Percentiles rank a stretch among this genome's conserved stretches.
Conservation (phyloP, 1,140 invertebrate genomes). For the Ganaspis sp. region DNA sequence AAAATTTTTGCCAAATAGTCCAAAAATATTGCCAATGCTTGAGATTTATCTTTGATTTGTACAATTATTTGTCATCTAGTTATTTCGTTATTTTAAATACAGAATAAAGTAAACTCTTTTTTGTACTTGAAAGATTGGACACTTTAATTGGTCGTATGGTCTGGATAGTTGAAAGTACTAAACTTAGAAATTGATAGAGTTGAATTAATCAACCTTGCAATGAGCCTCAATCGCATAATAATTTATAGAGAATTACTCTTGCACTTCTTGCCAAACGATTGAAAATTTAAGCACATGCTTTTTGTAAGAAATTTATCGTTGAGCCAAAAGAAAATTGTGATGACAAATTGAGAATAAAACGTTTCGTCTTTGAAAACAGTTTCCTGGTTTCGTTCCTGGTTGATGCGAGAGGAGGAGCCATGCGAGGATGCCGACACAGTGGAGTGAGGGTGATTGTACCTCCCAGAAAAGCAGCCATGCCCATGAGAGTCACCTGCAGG, state of each 20-base stretch:
- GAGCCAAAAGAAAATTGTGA: background rate
- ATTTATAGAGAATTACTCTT: slow-evolving; percentile 32
- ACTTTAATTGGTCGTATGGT: background rate
- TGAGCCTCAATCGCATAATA: background rate
- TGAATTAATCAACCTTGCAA: slow-evolving; percentile 4
- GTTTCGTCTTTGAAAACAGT: slow-evolving; percentile 75
- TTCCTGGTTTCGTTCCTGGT: slow-evolving; percentile 99
- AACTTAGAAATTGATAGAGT: slow-evolving; percentile 14
- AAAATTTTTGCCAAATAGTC: background rate
- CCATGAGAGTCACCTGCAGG: slow-evolving; percentile 94
- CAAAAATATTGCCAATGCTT: too few species aligned
- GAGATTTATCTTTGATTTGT: background rate
- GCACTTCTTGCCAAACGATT: slow-evolving; percentile 43
- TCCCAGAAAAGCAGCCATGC: slow-evolving; percentile 93
- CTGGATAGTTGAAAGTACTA: background rate
- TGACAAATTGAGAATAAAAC: background rate
- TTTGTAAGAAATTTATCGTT: slow-evolving; percentile 35
- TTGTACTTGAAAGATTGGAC: background rate
- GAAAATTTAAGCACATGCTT: slow-evolving; percentile 46
- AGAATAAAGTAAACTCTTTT: background rate
- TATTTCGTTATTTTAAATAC: too few species aligned
- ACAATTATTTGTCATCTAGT: too few species aligned
- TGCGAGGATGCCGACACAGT: slow-evolving; percentile 96
- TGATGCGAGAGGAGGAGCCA: slow-evolving; percentile 96
- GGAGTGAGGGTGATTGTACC: slow-evolving; percentile 96